Percentiles rank a stretch among this genome's conserved stretches.
These are phyloP conservation scores for Turritopsis rubra DNA, from an alignment of 30 jellyfish, hydroid and myxozoan genomes.

Conservation along the genomic window DNA sequence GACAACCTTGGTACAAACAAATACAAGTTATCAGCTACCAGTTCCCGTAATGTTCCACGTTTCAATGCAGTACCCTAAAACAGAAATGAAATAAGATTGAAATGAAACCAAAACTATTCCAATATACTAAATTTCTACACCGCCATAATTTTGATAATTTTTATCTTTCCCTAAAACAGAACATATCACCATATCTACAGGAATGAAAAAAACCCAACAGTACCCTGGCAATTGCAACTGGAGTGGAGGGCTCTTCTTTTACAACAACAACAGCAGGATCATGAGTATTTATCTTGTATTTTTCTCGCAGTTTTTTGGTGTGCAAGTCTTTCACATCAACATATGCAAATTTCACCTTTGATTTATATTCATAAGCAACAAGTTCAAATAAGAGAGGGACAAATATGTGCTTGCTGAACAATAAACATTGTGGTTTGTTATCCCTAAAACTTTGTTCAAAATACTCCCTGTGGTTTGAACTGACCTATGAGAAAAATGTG, in stretches of 20 bases:
- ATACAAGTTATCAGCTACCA: conserved; percentile 45
- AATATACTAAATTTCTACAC: too few relatives aligned
- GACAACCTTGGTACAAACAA: conserved; percentile 69
- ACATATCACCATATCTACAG: too few relatives aligned
- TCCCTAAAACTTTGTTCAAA: conserved; percentile 50
- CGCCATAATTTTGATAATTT: too few relatives aligned
- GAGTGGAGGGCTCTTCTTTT: conserved; percentile 84
- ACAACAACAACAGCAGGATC: conserved; percentile 61
- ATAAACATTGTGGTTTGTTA: conserved; percentile 72
- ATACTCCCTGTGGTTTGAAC: conserved; percentile 30
- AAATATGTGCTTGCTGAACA: conserved; percentile 43
- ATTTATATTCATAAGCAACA: conserved; percentile 55
- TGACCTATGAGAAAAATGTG: conserved; percentile 29
- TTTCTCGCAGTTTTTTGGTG: conserved; percentile 34
- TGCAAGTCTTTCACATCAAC: conserved; percentile 31
- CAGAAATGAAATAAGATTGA: background rate
- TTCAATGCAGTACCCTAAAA: conserved; percentile 60
- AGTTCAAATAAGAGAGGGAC: conserved; percentile 58
- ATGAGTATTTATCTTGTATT: conserved; percentile 33
- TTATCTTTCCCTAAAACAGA: too few relatives aligned
- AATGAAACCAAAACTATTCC: too few relatives aligned
- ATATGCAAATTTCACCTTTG: conserved; percentile 63
- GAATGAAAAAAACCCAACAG: too few relatives aligned
- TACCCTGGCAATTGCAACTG: conserved; percentile 63
- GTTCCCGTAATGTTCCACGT: conserved; percentile 54